Conservation (phyloP, 2,797 vertebrate genomes). For the Acanthurus tractus region DNA sequence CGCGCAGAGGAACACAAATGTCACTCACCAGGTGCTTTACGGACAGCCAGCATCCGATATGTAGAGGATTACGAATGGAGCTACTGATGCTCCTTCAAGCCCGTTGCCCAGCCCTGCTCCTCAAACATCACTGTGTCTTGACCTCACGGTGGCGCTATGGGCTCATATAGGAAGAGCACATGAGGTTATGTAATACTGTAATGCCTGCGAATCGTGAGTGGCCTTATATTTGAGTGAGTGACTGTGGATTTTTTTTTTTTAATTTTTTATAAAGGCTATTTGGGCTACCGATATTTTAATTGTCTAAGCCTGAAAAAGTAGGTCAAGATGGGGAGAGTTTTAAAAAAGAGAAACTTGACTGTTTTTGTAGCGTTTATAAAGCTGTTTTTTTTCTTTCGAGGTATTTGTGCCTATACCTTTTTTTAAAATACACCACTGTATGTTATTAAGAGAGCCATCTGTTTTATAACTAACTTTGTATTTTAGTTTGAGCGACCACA, state of each 20-base stretch:
- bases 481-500: neutral
- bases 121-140: constrained; percentile 32
- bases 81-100: constrained; percentile 32
- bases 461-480: neutral
- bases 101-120: constrained; percentile 76
- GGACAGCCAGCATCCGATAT: constrained; percentile 64
- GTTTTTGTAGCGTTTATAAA: no score
- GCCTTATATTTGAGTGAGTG: neutral
- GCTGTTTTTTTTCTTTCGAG: no score
- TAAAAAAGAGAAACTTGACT: no score
- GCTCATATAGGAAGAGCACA: neutral
- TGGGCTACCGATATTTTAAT: no score
- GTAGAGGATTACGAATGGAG: constrained; percentile 43
- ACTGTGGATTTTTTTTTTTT: no score
- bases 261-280: no score
- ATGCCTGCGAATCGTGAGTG: constrained; percentile 25
- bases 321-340: no score
- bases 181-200: constrained; percentile 61
- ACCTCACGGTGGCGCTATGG: constrained; percentile 77
- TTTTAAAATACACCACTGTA: neutral
- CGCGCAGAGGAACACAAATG: neutral
- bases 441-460: neutral
- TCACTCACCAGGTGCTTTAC: constrained; percentile 66
- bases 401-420: no score
- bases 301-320: no score